Evolutionary conservation across 2,113 vertebrate genomes (phyloP).

Genomic region (Nothobranchius kuhntae): DNA sequence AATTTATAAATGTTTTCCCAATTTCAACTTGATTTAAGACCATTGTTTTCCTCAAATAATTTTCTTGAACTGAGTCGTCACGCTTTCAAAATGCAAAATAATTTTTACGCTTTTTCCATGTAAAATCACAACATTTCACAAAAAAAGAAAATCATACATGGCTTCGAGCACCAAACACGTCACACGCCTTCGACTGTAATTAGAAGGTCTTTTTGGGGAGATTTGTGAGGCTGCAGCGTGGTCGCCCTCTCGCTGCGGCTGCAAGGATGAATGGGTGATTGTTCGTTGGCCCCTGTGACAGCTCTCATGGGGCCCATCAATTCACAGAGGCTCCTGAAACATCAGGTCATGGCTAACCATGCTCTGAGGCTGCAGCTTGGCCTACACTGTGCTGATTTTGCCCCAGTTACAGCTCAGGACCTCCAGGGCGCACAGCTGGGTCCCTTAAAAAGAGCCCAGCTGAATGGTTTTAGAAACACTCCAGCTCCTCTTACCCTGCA

Average conservation of each 20-base stretch:
- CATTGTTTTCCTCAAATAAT: too few relatives aligned
- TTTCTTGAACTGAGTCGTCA: too few relatives aligned
- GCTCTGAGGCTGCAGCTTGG: slow-evolving; percentile 50
- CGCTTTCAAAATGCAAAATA: too few relatives aligned
- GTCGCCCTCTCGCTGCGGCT: slow-evolving; percentile 47
- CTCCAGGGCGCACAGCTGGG: slow-evolving; percentile 75
- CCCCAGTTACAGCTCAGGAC: slow-evolving; percentile 62
- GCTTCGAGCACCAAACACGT: neutral
- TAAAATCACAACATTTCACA: too few relatives aligned
- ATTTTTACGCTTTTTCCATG: too few relatives aligned
- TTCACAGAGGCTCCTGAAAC: slow-evolving; percentile 68
- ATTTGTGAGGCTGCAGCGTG: slow-evolving; percentile 21
- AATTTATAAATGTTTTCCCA: too few relatives aligned
- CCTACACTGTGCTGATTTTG: slow-evolving; percentile 48
- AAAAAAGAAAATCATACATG: too few relatives aligned
- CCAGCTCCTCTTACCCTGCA: slow-evolving; percentile 68
- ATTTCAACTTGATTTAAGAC: too few relatives aligned
- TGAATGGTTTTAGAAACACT: slow-evolving; percentile 72
- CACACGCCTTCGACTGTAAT: neutral
- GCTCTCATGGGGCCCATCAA: slow-evolving; percentile 74
- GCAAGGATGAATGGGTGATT: slow-evolving; percentile 74
- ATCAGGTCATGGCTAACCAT: slow-evolving; percentile 69
- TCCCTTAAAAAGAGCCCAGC: slow-evolving; percentile 68
- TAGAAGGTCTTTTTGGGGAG: slow-evolving; percentile 22
- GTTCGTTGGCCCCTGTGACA: slow-evolving; percentile 57